A percentile compares a stretch with the other conserved stretches of the same genome.
phyloP scores from a whole-genome alignment of 2,113 vertebrate genomes.

The Amphiprion percula region DNA sequence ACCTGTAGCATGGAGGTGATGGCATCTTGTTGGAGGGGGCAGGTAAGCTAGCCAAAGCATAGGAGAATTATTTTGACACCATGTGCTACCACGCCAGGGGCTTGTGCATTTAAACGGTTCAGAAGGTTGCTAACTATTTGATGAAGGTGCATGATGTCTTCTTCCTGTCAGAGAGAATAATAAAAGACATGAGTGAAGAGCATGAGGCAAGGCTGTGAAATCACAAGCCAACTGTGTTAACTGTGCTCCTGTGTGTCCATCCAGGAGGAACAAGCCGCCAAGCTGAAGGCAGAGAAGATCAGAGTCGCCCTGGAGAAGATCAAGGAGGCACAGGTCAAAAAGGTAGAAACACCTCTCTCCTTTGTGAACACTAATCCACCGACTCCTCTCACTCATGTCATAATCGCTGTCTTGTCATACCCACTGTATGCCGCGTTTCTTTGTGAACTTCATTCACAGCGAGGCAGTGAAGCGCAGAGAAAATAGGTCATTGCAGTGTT shows the following conservation, averaged over 20 bases:
- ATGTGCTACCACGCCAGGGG: conserved; percentile 5
- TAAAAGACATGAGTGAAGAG: conserved; percentile 12
- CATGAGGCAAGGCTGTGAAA: conserved; percentile 41
- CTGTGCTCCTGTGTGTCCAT: conserved; percentile 60
- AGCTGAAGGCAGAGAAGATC: conserved; percentile 97
- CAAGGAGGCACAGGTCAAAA: conserved; percentile 99
- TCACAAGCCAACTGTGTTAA: conserved; percentile 54
- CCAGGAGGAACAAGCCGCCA: conserved; percentile 99
- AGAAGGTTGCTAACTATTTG: conserved; percentile 45
- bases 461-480: conserved; percentile 56
- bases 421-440: conserved; percentile 45
- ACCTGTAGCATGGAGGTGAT: conserved; percentile 79
- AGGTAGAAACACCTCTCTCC: conserved; percentile 82
- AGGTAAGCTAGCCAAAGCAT: conserved; percentile 70
- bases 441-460: conserved; percentile 73
- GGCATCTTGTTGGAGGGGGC: conserved; percentile 84
- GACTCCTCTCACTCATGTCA: not conserved
- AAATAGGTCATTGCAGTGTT: conserved; percentile 83
- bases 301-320: conserved; percentile 97
- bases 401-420: conserved; percentile 30
- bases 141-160: conserved; percentile 45
- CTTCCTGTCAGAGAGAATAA: conserved; percentile 5
- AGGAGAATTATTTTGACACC: conserved; percentile 11
- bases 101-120: conserved; percentile 30
- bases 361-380: not conserved